Percentiles rank a stretch among this genome's conserved stretches.
Conservation (phyloP, 2,113 vertebrate species). For the Corynorhinus townsendii region DNA sequence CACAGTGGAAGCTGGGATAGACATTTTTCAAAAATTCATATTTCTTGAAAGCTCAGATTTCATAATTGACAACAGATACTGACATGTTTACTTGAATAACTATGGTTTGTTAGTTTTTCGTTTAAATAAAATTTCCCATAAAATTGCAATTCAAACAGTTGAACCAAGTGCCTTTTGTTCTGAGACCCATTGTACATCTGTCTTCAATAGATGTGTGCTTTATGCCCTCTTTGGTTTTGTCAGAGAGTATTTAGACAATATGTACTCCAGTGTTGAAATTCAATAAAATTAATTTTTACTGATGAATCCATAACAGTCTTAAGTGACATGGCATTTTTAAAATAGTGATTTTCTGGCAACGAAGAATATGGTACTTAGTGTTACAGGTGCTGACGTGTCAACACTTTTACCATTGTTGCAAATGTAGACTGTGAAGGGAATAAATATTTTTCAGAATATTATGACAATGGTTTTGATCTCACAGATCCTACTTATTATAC, state of each 20-base stretch:
- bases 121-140: neutral
- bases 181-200: too few relatives aligned
- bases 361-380: neutral
- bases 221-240: neutral
- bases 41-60: neutral
- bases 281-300: neutral
- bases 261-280: neutral
- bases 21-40: neutral
- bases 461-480: neutral
- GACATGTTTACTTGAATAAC: neutral
- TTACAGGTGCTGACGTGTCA: neutral
- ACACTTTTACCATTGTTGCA: neutral
- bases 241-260: neutral
- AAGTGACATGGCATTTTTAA: neutral
- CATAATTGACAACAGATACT: neutral
- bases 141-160: too few relatives aligned
- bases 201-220: neutral
- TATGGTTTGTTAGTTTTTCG: neutral
- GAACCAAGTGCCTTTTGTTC: too few relatives aligned
- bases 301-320: neutral
- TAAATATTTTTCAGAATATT: neutral
- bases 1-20: neutral
- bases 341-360: neutral
- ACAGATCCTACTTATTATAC: neutral
- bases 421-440: neutral